These are phyloP conservation scores for Arrhamphus sclerolepis DNA, from an alignment of 2,797 vertebrate species.

Conservation along the genomic window DNA sequence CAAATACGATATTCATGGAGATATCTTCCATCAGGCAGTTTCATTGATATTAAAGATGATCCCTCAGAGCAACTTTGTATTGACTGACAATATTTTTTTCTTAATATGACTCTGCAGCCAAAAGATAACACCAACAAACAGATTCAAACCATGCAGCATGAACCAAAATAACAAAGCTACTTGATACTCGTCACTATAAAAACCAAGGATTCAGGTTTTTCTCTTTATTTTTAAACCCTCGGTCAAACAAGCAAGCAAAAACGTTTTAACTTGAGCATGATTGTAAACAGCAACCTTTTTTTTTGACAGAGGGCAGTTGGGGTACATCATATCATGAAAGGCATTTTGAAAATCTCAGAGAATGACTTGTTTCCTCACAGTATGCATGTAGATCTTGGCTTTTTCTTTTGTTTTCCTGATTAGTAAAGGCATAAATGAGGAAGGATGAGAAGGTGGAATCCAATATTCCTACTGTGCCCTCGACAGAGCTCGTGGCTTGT, in stretches of 20 bases:
- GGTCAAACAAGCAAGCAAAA: background rate
- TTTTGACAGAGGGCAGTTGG: too few species aligned
- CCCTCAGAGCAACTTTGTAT: too few species aligned
- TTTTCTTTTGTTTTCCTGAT: background rate
- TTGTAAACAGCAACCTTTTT: background rate
- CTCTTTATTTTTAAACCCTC: background rate
- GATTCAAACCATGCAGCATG: background rate
- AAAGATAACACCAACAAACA: background rate
- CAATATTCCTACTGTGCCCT: too few species aligned
- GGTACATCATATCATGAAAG: background rate
- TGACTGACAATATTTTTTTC: too few species aligned
- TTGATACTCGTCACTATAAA: background rate
- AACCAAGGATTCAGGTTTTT: background rate
- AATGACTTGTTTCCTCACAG: background rate
- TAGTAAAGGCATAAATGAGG: background rate
- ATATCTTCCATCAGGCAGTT: too few species aligned
- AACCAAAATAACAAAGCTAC: background rate
- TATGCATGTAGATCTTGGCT: background rate
- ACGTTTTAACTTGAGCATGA: background rate
- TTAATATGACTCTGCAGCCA: background rate
- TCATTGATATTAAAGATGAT: too few species aligned
- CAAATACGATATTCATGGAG: too few species aligned
- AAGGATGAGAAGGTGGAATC: too few species aligned
- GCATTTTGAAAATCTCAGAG: background rate
- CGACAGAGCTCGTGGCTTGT: too few species aligned